Evolutionary conservation across 2,888 invertebrate genomes (phyloP).

Genomic region (Xestia ashworthii): DNA sequence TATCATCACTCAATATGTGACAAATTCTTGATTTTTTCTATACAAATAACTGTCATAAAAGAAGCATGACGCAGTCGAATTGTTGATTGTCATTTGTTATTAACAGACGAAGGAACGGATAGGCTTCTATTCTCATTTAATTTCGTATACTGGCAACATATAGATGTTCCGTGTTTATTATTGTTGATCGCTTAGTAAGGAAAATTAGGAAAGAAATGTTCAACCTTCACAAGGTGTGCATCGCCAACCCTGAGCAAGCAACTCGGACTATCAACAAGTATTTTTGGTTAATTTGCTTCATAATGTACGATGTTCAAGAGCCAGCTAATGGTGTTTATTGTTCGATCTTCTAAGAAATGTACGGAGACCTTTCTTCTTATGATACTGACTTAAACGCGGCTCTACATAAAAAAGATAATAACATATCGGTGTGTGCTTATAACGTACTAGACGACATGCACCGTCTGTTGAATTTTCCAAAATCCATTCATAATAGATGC

Average conservation of each 20-base stretch:
- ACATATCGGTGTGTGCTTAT: no score
- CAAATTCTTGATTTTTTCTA: neutral
- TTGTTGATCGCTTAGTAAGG: neutral
- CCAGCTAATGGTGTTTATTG: constrained; percentile 55
- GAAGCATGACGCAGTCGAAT: neutral
- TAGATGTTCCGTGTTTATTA: neutral
- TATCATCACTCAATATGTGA: neutral
- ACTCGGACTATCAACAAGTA: constrained; percentile 24
- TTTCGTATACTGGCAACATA: neutral
- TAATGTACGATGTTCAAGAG: constrained; percentile 37
- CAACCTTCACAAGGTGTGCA: neutral
- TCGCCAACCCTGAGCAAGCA: constrained; percentile 29
- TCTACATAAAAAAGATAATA: no score
- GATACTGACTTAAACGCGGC: constrained; percentile 31
- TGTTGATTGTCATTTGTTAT: neutral
- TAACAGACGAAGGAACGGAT: neutral
- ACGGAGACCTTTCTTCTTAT: constrained; percentile 47
- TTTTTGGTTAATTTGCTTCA: constrained; percentile 52
- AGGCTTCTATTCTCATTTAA: neutral
- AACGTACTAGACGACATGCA: no score
- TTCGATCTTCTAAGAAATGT: constrained; percentile 23
- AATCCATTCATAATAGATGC: no score
- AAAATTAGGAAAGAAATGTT: neutral
- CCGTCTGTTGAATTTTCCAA: no score
- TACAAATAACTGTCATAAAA: neutral